phyloP scores from a whole-genome alignment of 1,140 invertebrate genomes.

The Papilio polytes region DNA sequence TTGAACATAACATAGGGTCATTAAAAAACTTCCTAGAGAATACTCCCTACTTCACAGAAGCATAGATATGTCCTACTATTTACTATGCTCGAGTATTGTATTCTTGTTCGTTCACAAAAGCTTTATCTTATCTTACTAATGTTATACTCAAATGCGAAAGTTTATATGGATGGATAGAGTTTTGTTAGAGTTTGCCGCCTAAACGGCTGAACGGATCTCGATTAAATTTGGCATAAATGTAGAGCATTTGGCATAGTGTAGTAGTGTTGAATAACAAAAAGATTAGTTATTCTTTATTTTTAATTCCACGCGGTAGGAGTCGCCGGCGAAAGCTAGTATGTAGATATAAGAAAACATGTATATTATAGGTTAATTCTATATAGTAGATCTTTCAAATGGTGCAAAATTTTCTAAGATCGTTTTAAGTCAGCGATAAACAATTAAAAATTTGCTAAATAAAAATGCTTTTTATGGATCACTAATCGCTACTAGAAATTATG shows the following conservation, averaged over 20 bases:
- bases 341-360: too few species aligned
- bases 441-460: background rate
- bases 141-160: too few species aligned
- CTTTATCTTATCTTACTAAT: too few species aligned
- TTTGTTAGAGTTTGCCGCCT: too few species aligned
- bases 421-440: background rate
- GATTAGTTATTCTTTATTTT: too few species aligned
- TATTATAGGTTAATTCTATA: background rate
- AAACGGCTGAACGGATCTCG: too few species aligned
- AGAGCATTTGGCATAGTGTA: too few species aligned
- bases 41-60: background rate
- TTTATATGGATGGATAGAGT: too few species aligned
- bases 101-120: background rate
- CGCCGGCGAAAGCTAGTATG: too few species aligned
- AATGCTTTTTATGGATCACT: background rate
- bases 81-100: background rate
- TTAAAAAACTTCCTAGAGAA: background rate
- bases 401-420: background rate
- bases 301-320: too few species aligned
- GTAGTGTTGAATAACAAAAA: too few species aligned
- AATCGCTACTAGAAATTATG: background rate
- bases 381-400: background rate
- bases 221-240: too few species aligned
- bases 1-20: conserved; percentile 1
- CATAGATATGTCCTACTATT: background rate